Base-by-base conservation (phyloP, 2,888 invertebrate species). In the Stratiomys singularior region DNA sequence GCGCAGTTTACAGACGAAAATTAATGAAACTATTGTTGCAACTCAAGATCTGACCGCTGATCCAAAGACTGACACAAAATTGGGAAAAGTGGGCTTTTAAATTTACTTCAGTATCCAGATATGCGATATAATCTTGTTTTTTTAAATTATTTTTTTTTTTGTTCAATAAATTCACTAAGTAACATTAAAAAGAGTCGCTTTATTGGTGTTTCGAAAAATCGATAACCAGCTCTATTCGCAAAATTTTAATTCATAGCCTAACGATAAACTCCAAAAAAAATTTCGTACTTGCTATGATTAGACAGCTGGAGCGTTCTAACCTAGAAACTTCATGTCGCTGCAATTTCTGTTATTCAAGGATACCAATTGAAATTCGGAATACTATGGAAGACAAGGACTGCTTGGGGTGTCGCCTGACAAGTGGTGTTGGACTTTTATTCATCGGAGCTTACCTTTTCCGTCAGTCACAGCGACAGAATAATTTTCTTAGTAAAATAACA, bases 1-100 rank as follows among this genome's bases (percentile, higher is more conserved):
- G 0, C 85, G 87, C 0, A 82, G 87, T 80, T 89, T 99, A 71
- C 99, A 99, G 86, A 98, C 97, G 0, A 91, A 91, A 83, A 97
- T 98, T 72, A 99, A 99, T 87, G 96, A 98, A 86, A 92, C 96
- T 0, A 93, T 99, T 81, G 99, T 98, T 0, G 91, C 92, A 63
- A 95, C 97, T 2, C 99, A 99, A 88, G 91, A 89, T 80, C 89
- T 99, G 1, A 99, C 99, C 0, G 98, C 98, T 3, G 94, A 99
- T 89, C 99, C 98, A 21, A 96, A 96, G 88, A 99, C 98, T 80
- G 97, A 99, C 85, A 96, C 97, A 0, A 93, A 93, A 85, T 88
- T 99, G 66, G 98, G 98, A 74, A 94, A 95, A 91, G 97, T 98
- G 82, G 98, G 98, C 80, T 88, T 87, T 83, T 91, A 88, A 87